phyloP scores from a whole-genome alignment of 2,888 invertebrate genomes.

The Acrobasis repandana region DNA sequence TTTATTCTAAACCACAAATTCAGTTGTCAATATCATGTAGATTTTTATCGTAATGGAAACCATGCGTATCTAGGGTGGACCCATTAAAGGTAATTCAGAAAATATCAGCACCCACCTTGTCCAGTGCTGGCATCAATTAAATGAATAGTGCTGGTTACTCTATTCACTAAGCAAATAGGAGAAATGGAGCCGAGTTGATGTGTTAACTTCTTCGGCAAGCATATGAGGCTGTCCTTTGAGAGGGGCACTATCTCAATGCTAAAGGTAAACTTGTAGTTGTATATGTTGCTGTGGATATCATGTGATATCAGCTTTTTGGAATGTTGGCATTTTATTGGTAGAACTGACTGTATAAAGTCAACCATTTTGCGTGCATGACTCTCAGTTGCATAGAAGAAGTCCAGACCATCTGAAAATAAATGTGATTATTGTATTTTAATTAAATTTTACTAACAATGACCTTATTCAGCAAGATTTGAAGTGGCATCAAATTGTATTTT shows the following conservation, averaged over 20 bases:
- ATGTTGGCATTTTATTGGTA: slow-evolving; percentile 94
- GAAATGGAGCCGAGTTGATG: slow-evolving; percentile 94
- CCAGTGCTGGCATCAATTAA: slow-evolving; percentile 95
- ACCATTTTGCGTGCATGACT: slow-evolving; percentile 97
- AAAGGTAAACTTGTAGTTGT: slow-evolving; percentile 97
- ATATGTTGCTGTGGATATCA: slow-evolving; percentile 97
- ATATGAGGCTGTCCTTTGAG: slow-evolving; percentile 96
- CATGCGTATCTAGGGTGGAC: no score
- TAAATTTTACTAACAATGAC: no score
- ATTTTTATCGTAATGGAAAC: no score
- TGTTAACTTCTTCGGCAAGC: slow-evolving; percentile 92
- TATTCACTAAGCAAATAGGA: slow-evolving; percentile 92
- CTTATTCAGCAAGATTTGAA: no score
- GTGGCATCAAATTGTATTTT: no score
- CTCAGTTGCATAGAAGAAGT: slow-evolving; percentile 96
- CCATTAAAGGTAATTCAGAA: neutral
- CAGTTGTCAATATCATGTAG: no score
- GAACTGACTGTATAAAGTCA: slow-evolving; percentile 93
- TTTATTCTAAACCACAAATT: no score
- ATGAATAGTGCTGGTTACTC: slow-evolving; percentile 95
- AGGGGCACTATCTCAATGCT: slow-evolving; percentile 98
- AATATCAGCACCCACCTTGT: slow-evolving; percentile 84
- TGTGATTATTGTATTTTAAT: no score
- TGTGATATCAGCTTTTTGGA: slow-evolving; percentile 98
- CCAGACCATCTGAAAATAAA: slow-evolving; percentile 89